phyloP scores from a whole-genome alignment of 2,113 vertebrate genomes.

The Microtus montanus region DNA sequence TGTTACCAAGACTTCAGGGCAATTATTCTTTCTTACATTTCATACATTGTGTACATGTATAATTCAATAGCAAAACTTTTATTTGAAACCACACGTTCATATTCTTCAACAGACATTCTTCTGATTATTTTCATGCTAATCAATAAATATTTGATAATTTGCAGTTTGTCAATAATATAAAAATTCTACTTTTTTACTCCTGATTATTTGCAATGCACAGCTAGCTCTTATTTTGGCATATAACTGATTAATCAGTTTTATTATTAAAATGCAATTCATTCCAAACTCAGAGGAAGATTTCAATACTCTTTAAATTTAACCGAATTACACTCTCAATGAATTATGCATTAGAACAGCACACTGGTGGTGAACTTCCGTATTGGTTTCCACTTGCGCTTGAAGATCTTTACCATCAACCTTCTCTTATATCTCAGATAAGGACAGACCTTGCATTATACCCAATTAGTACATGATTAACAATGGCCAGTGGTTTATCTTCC shows the following conservation, averaged over 20 bases:
- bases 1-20: not conserved
- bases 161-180: not conserved
- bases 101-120: not conserved
- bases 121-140: not conserved
- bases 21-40: conserved; percentile 1
- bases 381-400: not conserved
- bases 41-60: not conserved
- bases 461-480: conserved; percentile 8
- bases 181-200: not conserved
- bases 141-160: not conserved
- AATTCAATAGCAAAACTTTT: not conserved
- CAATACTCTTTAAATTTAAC: not conserved
- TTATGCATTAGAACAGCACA: not conserved
- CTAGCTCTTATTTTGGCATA: not conserved
- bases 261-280: not conserved
- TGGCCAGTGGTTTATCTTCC: not conserved
- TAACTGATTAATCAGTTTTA: not conserved
- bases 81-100: not conserved
- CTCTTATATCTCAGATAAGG: not conserved
- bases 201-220: not conserved
- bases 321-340: not conserved
- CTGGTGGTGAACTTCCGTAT: not conserved
- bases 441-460: not conserved
- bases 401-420: not conserved
- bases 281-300: not conserved